Evolutionary conservation across 2,113 vertebrate genomes (phyloP).

Genomic region (Megalops atlanticus): DNA sequence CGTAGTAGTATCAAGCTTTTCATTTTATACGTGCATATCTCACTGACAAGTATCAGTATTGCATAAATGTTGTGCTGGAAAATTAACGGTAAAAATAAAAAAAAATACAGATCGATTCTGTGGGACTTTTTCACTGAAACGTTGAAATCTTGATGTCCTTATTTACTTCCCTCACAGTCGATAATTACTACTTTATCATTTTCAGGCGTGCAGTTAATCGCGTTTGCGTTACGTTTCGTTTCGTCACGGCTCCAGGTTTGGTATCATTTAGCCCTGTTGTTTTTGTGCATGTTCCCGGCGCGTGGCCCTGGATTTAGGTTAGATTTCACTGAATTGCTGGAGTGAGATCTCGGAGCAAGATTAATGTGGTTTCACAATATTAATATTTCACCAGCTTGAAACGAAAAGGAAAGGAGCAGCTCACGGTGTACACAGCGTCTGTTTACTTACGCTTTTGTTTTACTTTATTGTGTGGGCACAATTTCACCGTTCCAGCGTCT

Average conservation of each 20-base stretch:
- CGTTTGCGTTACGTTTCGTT: slow-evolving; percentile 63
- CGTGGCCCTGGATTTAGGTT: neutral
- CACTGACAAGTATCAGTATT: neutral
- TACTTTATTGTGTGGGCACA: neutral
- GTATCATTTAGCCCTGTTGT: slow-evolving; percentile 35
- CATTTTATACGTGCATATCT: neutral
- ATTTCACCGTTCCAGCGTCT: neutral
- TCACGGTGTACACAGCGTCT: neutral
- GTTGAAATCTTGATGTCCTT: slow-evolving; percentile 14
- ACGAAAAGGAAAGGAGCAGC: neutral
- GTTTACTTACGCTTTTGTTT: neutral
- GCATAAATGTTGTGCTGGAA: too few species aligned
- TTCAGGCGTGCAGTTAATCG: slow-evolving; percentile 49
- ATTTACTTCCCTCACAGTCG: slow-evolving; percentile 35
- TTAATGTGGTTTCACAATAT: neutral
- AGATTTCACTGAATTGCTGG: slow-evolving; percentile 14
- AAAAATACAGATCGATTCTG: neutral
- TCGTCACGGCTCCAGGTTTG: slow-evolving; percentile 70
- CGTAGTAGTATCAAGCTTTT: too few species aligned
- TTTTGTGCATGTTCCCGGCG: slow-evolving; percentile 20
- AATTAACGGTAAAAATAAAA: neutral
- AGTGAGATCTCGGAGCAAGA: slow-evolving; percentile 6
- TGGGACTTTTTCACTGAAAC: neutral
- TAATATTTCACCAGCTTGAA: neutral
- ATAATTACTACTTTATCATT: slow-evolving; percentile 61